phyloP scores from a whole-genome alignment of 2,797 vertebrate species.

The Echeneis naucrates region DNA sequence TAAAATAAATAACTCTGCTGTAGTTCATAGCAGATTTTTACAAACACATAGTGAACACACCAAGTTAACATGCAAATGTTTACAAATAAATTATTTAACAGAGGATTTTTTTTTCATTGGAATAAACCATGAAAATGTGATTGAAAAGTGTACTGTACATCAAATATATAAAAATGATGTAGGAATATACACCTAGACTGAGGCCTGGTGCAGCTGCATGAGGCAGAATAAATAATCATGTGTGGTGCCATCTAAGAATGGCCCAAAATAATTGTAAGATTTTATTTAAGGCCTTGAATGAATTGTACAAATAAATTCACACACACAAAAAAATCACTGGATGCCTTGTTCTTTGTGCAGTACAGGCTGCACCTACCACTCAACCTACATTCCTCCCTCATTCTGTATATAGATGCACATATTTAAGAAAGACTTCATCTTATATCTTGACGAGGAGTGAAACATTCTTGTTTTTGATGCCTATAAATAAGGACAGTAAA shows the following conservation, averaged over 20 bases:
- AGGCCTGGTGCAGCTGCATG: constrained; percentile 71
- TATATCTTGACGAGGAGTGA: constrained; percentile 27
- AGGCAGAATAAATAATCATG: constrained; percentile 29
- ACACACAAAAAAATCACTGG: background rate
- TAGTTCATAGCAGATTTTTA: constrained; percentile 44
- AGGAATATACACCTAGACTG: constrained; percentile 54
- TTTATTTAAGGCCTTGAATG: constrained; percentile 13
- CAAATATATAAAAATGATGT: constrained; percentile 40
- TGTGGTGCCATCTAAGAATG: constrained; percentile 2
- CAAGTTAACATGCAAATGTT: constrained; percentile 34
- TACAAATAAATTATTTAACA: constrained; percentile 5
- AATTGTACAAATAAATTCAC: background rate
- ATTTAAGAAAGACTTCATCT: constrained; percentile 34
- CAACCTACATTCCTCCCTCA: constrained; percentile 40
- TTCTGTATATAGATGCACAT: background rate
- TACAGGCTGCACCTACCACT: constrained; percentile 59
- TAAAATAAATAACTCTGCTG: constrained; percentile 13
- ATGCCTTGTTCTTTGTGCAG: constrained; percentile 42
- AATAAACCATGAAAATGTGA: background rate
- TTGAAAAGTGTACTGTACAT: constrained; percentile 18
- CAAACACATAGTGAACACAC: constrained; percentile 37
- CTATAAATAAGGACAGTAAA: too few relatives aligned
- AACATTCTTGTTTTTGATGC: constrained; percentile 23
- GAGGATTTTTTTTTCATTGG: constrained; percentile 32
- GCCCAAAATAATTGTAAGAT: constrained; percentile 31